Evolutionary conservation across 1,140 invertebrate species (phyloP).

Genomic region (Drosophila littoralis): DNA sequence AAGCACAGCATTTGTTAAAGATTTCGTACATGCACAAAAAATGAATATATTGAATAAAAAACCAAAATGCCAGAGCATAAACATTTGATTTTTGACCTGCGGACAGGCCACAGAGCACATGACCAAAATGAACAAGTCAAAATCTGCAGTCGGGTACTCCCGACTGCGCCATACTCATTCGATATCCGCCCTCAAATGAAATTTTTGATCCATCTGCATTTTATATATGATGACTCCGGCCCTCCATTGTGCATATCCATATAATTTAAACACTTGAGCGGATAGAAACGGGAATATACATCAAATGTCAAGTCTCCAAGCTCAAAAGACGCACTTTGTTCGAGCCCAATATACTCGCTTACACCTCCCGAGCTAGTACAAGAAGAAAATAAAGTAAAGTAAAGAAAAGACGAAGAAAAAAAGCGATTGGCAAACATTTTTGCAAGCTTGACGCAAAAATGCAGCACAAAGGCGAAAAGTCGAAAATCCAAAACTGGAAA

Average conservation of each 20-base stretch:
- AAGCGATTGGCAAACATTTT: constrained; percentile 34
- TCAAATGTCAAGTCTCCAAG: too few species aligned
- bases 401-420: constrained; percentile 5
- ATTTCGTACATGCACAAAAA: background rate
- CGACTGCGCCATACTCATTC: too few species aligned
- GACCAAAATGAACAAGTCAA: constrained; percentile 1
- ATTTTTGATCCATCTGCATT: too few species aligned
- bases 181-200: too few species aligned
- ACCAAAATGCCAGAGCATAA: constrained; percentile 21
- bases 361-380: too few species aligned
- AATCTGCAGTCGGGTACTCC: background rate
- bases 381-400: constrained; percentile 1
- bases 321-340: too few species aligned
- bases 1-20: background rate
- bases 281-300: too few species aligned
- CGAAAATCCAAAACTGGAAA: constrained; percentile 13
- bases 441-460: constrained; percentile 30
- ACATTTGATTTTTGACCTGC: constrained; percentile 51
- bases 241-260: too few species aligned
- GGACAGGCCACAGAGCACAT: constrained; percentile 15
- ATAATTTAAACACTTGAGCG: too few species aligned
- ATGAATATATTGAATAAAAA: background rate
- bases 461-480: constrained; percentile 47
- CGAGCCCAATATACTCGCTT: too few species aligned
- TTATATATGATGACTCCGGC: too few species aligned